A percentile compares a stretch with the other conserved stretches of the same genome.
Evolutionary conservation across 2,113 vertebrate species (phyloP).

Genomic region (Scomber colias): DNA sequence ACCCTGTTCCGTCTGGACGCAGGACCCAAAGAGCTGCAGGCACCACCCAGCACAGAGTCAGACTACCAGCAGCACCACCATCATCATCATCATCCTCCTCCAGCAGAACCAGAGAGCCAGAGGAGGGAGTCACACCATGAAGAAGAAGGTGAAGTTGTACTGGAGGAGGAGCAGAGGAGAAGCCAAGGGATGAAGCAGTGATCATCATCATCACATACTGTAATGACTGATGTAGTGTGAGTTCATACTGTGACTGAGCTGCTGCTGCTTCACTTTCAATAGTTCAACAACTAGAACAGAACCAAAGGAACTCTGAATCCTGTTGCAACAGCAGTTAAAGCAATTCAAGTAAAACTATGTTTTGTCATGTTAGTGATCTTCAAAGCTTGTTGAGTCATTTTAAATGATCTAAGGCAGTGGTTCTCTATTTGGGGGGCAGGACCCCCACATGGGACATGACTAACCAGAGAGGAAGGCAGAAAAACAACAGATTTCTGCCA

Average conservation of each 20-base stretch:
- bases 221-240: background rate
- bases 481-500: too few species aligned
- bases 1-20: constrained; percentile 88
- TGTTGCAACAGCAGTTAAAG: too few species aligned
- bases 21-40: constrained; percentile 74
- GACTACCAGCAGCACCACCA: background rate
- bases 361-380: too few species aligned
- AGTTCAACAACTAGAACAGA: background rate
- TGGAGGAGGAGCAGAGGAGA: constrained; percentile 61
- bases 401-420: too few species aligned
- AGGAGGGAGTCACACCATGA: background rate
- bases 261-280: background rate
- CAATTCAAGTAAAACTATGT: too few species aligned
- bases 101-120: constrained; percentile 15
- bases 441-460: too few species aligned
- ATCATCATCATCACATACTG: constrained; percentile 12
- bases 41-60: background rate
- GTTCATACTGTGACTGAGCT: background rate
- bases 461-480: too few species aligned
- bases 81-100: background rate
- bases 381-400: too few species aligned
- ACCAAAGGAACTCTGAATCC: background rate
- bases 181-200: constrained; percentile 69
- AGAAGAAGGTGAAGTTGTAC: constrained; percentile 16
- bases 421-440: too few species aligned